Percentiles rank a stretch among this genome's conserved stretches.
Evolutionary conservation across 2,888 invertebrate species (phyloP).

Genomic region (Nomada ruficornis): DNA sequence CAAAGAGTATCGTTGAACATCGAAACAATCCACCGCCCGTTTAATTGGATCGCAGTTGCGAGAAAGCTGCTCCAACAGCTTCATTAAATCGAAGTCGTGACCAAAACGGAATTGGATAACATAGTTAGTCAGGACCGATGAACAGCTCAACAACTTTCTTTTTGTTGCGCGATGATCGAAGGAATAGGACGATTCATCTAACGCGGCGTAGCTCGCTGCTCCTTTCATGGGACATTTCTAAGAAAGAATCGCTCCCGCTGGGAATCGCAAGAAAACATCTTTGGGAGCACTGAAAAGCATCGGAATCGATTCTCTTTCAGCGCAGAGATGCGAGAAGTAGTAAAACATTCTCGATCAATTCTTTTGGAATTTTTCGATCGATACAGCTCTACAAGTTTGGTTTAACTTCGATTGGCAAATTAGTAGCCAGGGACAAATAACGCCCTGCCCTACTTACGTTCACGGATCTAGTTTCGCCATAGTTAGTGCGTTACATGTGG

Average conservation of each 20-base stretch:
- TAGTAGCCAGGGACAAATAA: background rate
- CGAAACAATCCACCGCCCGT: conserved; percentile 49
- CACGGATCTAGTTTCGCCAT: background rate
- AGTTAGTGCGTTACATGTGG: background rate
- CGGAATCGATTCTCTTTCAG: conserved; percentile 46
- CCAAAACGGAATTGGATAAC: background rate
- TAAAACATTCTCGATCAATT: conserved; percentile 39
- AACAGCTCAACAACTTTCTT: background rate
- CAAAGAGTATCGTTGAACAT: conserved; percentile 46
- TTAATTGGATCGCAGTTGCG: conserved; percentile 37
- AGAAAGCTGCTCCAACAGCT: background rate
- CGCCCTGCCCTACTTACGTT: too few relatives aligned
- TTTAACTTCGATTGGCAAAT: too few relatives aligned
- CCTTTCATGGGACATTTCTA: conserved; percentile 5
- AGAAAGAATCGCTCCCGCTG: background rate
- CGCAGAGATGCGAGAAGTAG: conserved; percentile 16
- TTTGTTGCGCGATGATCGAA: background rate
- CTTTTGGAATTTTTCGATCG: conserved; percentile 7
- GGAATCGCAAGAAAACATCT: conserved; percentile 6
- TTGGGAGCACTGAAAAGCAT: background rate
- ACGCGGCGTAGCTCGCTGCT: conserved; percentile 2
- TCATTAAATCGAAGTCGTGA: background rate
- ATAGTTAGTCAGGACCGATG: conserved; percentile 23
- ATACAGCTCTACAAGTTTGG: background rate
- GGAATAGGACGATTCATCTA: background rate